phyloP scores from a whole-genome alignment of 2,113 vertebrate species.

The Sphyrna mokarran region DNA sequence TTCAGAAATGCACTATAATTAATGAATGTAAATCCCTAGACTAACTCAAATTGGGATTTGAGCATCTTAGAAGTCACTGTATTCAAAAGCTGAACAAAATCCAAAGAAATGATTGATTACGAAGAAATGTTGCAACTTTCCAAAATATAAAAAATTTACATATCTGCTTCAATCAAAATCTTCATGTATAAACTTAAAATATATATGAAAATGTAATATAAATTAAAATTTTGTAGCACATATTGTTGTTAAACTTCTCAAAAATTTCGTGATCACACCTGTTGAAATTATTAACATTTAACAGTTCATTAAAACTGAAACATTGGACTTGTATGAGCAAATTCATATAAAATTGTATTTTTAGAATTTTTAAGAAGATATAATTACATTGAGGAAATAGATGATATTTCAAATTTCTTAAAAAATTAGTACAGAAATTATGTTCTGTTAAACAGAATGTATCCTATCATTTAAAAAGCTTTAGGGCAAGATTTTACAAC shows the following conservation, averaged over 20 bases:
- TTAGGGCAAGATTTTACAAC: too few species aligned
- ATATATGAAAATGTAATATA: background rate
- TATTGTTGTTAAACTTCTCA: background rate
- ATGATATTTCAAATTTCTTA: background rate
- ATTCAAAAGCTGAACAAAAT: background rate
- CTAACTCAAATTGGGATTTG: conserved; percentile 11
- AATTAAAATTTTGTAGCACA: background rate
- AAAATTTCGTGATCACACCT: background rate
- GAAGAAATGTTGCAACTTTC: background rate
- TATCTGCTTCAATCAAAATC: background rate
- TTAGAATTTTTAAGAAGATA: background rate
- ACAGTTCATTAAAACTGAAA: background rate
- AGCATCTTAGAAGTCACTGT: background rate
- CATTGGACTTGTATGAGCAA: background rate
- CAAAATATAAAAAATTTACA: background rate
- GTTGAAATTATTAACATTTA: background rate
- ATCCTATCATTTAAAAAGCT: background rate
- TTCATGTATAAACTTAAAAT: background rate
- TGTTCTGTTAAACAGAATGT: background rate
- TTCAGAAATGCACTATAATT: background rate
- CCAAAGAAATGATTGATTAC: background rate
- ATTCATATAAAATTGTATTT: background rate
- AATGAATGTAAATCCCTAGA: background rate
- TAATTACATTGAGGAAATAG: background rate
- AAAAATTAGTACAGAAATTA: background rate